These are phyloP conservation scores for Microctonus brassicae DNA, from an alignment of 2,888 invertebrate genomes.

Conservation along the genomic window DNA sequence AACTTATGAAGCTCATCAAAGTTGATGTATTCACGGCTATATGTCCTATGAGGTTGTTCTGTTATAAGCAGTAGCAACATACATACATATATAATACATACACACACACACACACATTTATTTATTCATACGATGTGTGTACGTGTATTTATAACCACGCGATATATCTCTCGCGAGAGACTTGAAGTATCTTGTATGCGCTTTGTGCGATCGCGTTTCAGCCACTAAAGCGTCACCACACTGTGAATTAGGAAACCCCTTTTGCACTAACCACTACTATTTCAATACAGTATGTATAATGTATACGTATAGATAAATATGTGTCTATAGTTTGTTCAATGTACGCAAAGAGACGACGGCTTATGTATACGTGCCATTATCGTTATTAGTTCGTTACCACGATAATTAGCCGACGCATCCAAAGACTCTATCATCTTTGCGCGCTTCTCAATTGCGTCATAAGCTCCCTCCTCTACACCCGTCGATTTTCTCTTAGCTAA, in stretches of 20 bases:
- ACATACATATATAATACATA: too few species aligned
- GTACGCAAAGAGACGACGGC: not conserved
- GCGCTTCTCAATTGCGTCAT: not conserved
- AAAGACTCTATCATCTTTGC: constrained; percentile 21
- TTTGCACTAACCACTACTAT: constrained; percentile 28
- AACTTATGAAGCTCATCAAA: constrained; percentile 10
- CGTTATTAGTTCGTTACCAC: constrained; percentile 50
- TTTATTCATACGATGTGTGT: not conserved
- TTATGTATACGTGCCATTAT: constrained; percentile 44
- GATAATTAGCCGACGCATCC: constrained; percentile 42
- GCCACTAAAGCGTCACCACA: constrained; percentile 38
- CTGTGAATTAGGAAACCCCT: constrained; percentile 38
- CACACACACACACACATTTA: not conserved
- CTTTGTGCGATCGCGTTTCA: constrained; percentile 39
- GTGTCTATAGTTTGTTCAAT: constrained; percentile 31
- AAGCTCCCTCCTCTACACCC: not conserved
- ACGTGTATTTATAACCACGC: not conserved
- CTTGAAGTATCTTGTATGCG: constrained; percentile 39
- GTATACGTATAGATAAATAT: not conserved
- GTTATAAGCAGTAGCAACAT: not conserved
- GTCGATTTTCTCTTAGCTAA: not conserved
- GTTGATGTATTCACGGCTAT: constrained; percentile 1
- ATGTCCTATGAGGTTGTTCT: not conserved
- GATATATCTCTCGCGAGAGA: constrained; percentile 16
- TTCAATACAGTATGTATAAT: constrained; percentile 12